These are phyloP conservation scores for Xanthorhoe spadicearia DNA, from an alignment of 2,888 invertebrate genomes.

Conservation along the genomic window DNA sequence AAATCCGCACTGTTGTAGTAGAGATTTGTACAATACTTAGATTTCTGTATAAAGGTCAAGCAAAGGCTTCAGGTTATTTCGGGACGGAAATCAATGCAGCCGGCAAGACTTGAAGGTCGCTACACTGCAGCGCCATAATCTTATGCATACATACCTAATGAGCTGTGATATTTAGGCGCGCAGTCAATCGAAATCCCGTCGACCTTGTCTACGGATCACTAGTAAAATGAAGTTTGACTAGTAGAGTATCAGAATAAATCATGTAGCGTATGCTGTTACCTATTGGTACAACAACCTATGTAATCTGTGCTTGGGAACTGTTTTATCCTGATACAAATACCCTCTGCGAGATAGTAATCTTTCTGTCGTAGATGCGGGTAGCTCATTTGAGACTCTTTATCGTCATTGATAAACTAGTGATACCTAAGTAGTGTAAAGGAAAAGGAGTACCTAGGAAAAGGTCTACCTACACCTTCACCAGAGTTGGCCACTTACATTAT, in stretches of 20 bases:
- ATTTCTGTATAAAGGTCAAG: conserved; percentile 9
- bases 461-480: no score
- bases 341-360: no score
- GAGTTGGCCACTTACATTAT: no score
- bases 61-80: conserved; percentile 18
- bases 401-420: no score
- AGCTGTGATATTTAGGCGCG: conserved; percentile 17
- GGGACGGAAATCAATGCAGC: conserved; percentile 24
- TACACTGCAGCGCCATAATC: conserved; percentile 30
- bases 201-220: conserved; percentile 23
- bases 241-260: neutral
- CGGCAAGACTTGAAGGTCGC: conserved; percentile 29
- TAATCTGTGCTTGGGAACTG: neutral
- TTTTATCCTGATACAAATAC: no score
- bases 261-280: neutral
- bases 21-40: neutral
- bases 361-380: no score
- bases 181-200: conserved; percentile 7
- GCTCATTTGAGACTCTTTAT: no score
- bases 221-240: neutral
- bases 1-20: no score
- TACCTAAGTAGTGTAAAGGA: no score
- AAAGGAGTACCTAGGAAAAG: no score
- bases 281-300: neutral
- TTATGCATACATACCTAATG: conserved; percentile 27